A percentile compares a stretch with the other conserved stretches of the same genome.
Conservation (phyloP, 2,797 vertebrate species). For the Xenops minutus region DNA sequence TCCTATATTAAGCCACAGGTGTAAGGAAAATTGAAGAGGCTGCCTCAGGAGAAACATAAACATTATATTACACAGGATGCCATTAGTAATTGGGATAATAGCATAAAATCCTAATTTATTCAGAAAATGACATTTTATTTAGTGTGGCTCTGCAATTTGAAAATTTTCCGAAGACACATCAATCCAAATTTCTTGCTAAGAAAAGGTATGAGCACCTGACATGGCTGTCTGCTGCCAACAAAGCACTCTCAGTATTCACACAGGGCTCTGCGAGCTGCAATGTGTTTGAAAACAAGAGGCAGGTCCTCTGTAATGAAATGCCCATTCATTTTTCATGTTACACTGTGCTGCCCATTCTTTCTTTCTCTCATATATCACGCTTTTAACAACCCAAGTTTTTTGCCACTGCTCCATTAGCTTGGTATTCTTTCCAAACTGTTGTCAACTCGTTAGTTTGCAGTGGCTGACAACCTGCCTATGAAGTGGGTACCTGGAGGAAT, state of each 20-base stretch:
- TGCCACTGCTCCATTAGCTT: constrained; percentile 55
- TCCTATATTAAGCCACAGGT: constrained; percentile 67
- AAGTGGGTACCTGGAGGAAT: constrained; percentile 1
- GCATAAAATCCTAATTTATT: constrained; percentile 75
- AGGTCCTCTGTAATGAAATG: constrained; percentile 47
- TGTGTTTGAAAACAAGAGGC: neutral
- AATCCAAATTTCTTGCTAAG: constrained; percentile 61
- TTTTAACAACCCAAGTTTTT: constrained; percentile 53
- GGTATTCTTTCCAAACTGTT: constrained; percentile 49
- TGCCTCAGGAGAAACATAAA: constrained; percentile 52
- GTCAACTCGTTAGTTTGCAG: constrained; percentile 51
- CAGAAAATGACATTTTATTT: constrained; percentile 78
- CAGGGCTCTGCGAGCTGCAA: neutral
- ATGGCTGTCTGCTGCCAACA: constrained; percentile 45
- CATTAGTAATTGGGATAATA: constrained; percentile 65
- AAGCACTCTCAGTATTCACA: neutral
- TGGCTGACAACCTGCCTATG: neutral
- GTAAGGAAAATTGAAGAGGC: constrained; percentile 43
- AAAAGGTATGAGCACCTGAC: constrained; percentile 49
- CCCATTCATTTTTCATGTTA: constrained; percentile 53
- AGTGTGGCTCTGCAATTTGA: constrained; percentile 68
- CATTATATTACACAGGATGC: constrained; percentile 50
- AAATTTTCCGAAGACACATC: constrained; percentile 59
- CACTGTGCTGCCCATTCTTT: constrained; percentile 24
- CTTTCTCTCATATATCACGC: constrained; percentile 43